Base-by-base conservation (phyloP, 2,888 invertebrate genomes). In the Agriopis marginaria region DNA sequence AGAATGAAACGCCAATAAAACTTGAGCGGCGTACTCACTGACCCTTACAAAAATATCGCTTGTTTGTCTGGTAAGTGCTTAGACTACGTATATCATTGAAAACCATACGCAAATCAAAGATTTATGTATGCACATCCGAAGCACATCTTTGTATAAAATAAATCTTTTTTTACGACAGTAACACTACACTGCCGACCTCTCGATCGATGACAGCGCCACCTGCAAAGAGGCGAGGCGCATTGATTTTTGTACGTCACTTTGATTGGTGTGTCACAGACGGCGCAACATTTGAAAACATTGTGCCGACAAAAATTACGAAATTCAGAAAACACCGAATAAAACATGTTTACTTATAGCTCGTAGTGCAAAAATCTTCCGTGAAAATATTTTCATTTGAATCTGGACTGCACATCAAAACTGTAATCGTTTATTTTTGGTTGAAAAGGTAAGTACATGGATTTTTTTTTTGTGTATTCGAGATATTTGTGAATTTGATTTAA, bases 271-370 rank as follows among this genome's bases (percentile, higher is more conserved):
- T 66, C 70, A 66, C 54, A 86, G 88, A 85, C 86, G 89, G 93
- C 93, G 93, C 90, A 91, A 92, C 91, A 92, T 93, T 93, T 91
- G 81, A 93, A 93, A 86, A 85, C 73, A 75, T 70, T 76, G 77
- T 75, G 78, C 76, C 72, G 79, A 84, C 80, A 86, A 83, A 77
- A 79, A 80, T 71, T 67, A 58, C 75, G 67, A 79, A 80, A 79
- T 82, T 75, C 61, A 65, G 68, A 64, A 77, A 80, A 79, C 77
- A 75, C 53, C 68, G 58, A 62, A 62, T 70, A 71, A 71, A 81
- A 78, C 79, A 83, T 83, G 79, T 66, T 70, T 3, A 70, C 66
- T 64, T 72, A 68, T 74, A 73, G 63, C 67, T 69, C 63, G 32
- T 49, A 14, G 50, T 60, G 56, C 50, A 59, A 61, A 61, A 55